These are phyloP conservation scores for Mohoua ochrocephala DNA, from an alignment of 2,113 vertebrate genomes.

Conservation along the genomic window DNA sequence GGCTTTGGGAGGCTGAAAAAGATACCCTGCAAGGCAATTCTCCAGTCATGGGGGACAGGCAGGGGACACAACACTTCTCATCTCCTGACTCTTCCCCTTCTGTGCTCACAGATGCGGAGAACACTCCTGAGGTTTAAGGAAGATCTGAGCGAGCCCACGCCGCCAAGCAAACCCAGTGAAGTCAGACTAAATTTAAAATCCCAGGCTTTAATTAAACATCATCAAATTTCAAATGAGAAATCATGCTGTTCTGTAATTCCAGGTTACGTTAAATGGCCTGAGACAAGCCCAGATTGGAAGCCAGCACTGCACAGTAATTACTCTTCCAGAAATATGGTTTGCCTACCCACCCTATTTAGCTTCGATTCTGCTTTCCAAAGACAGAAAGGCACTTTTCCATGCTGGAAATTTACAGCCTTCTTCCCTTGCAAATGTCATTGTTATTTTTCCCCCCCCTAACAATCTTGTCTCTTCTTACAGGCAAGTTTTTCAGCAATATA, in stretches of 20 bases:
- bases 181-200: slow-evolving; percentile 56
- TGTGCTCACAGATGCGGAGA: background rate
- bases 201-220: slow-evolving; percentile 51
- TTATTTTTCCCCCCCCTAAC: slow-evolving; percentile 13
- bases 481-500: background rate
- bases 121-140: slow-evolving; percentile 16
- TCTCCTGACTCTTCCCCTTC: background rate
- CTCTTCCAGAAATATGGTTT: slow-evolving; percentile 60
- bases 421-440: slow-evolving; percentile 42
- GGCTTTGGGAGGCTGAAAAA: background rate
- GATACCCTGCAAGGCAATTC: background rate
- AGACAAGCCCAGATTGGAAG: slow-evolving; percentile 60
- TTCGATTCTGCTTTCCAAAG: slow-evolving; percentile 36
- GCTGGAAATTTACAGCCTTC: slow-evolving; percentile 56
- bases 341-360: slow-evolving; percentile 47
- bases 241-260: slow-evolving; percentile 64
- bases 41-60: background rate
- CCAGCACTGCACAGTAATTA: slow-evolving; percentile 46
- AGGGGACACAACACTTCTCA: background rate
- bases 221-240: slow-evolving; percentile 60
- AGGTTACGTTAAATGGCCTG: slow-evolving; percentile 47
- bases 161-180: slow-evolving; percentile 30
- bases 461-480: background rate
- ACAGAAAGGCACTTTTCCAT: slow-evolving; percentile 44
- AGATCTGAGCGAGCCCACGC: background rate